Evolutionary conservation across 2,797 vertebrate species (phyloP).

Genomic region (Gobio occitaniae): DNA sequence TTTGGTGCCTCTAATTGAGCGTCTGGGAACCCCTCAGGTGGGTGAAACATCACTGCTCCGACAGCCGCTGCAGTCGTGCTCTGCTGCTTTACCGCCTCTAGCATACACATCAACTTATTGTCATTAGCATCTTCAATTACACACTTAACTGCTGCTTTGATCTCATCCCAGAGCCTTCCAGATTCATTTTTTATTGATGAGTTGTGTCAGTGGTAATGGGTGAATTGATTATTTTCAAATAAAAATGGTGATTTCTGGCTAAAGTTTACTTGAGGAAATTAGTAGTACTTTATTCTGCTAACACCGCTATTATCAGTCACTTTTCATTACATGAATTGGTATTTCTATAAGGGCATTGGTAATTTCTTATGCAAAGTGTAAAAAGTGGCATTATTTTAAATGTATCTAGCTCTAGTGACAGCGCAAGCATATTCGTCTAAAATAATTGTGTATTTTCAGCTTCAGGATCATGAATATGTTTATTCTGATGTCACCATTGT

Average conservation of each 20-base stretch:
- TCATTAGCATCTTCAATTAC: conserved; percentile 30
- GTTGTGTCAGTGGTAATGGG: background rate
- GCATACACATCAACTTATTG: conserved; percentile 9
- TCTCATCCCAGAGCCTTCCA: conserved; percentile 1
- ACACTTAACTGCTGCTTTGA: conserved; percentile 23
- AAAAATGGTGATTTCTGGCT: background rate
- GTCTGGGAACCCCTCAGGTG: conserved; percentile 97
- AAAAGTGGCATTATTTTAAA: too few species aligned
- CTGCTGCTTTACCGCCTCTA: background rate
- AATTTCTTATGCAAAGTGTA: background rate
- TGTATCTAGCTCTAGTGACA: too few species aligned
- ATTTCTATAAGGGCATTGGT: background rate
- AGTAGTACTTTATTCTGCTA: background rate
- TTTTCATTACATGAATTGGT: background rate
- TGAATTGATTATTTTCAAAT: background rate
- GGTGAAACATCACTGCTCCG: background rate
- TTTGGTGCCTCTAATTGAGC: conserved; percentile 95
- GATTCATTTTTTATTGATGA: background rate
- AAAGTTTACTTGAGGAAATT: background rate
- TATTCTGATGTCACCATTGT: too few species aligned
- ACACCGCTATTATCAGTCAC: background rate
- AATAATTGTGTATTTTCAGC: too few species aligned
- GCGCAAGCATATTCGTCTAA: too few species aligned
- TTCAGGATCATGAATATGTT: too few species aligned
- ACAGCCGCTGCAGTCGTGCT: background rate